Conservation (phyloP, 2,113 vertebrate species). For the Limanda limanda region DNA sequence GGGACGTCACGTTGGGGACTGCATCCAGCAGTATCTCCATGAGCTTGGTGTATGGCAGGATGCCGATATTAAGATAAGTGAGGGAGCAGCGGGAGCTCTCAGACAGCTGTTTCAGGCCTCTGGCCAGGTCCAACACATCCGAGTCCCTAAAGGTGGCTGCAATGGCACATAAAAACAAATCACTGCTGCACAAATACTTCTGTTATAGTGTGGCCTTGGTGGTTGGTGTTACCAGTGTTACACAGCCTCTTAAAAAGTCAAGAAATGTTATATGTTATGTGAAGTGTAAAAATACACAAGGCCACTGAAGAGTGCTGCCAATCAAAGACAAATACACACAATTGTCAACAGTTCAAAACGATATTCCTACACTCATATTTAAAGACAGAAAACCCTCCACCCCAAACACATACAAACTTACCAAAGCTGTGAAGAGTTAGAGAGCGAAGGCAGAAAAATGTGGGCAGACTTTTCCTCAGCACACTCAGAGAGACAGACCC, state of each 20-base stretch:
- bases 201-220: neutral
- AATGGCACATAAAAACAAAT: neutral
- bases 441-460: slow-evolving; percentile 65
- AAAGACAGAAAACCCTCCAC: neutral
- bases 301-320: neutral
- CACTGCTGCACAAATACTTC: neutral
- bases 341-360: too few species aligned
- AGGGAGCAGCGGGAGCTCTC: slow-evolving; percentile 27
- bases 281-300: too few species aligned
- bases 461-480: slow-evolving; percentile 54
- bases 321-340: neutral
- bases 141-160: slow-evolving; percentile 28
- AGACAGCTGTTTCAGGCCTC: slow-evolving; percentile 42
- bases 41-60: slow-evolving; percentile 14
- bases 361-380: neutral
- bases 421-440: slow-evolving; percentile 59
- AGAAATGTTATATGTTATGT: too few species aligned
- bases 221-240: too few species aligned
- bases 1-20: neutral
- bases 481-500: slow-evolving; percentile 5
- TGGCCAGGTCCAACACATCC: slow-evolving; percentile 20
- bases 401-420: slow-evolving; percentile 45
- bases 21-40: slow-evolving; percentile 43
- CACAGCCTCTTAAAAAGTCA: too few species aligned
- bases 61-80: slow-evolving; percentile 28